These are phyloP conservation scores for Temnopleurus reevesii DNA, from an alignment of 53 echinoderm and acorn worm species.

Conservation along the genomic window DNA sequence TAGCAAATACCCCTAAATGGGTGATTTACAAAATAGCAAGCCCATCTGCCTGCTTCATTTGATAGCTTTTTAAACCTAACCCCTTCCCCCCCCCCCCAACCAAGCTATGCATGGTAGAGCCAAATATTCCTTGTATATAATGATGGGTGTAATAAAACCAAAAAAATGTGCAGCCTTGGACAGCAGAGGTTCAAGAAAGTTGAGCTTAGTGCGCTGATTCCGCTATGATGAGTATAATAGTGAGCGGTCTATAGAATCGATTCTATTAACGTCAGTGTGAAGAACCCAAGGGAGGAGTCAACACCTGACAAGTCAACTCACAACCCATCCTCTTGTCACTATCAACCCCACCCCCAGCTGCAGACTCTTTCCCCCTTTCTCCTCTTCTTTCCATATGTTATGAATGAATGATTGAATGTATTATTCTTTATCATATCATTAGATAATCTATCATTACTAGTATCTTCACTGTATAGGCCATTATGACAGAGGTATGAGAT, in stretches of 20 bases:
- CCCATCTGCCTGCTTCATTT: not conserved
- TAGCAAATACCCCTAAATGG: not conserved
- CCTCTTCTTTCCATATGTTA: not conserved
- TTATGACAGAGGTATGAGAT: conserved; percentile 46
- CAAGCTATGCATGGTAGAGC: not conserved
- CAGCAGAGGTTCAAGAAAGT: not conserved
- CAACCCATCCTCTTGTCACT: not conserved
- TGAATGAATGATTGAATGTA: conserved; percentile 29
- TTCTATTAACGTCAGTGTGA: conserved; percentile 2
- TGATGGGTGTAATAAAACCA: not conserved
- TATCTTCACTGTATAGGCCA: conserved; percentile 44
- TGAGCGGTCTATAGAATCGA: not conserved
- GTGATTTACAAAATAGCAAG: not conserved
- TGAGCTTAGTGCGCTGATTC: not conserved
- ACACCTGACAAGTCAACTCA: not conserved
- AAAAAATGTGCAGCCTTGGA: not conserved
- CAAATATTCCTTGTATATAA: not conserved
- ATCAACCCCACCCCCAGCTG: not conserved
- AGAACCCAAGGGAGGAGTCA: not conserved
- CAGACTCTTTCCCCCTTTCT: not conserved
- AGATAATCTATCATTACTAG: conserved; percentile 30
- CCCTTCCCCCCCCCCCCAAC: too few species aligned
- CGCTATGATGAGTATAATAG: not conserved
- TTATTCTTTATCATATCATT: conserved; percentile 40
- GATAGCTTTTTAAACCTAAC: not conserved